These are phyloP conservation scores for Euschistus heros DNA, from an alignment of 1,140 invertebrate genomes.

Conservation along the genomic window DNA sequence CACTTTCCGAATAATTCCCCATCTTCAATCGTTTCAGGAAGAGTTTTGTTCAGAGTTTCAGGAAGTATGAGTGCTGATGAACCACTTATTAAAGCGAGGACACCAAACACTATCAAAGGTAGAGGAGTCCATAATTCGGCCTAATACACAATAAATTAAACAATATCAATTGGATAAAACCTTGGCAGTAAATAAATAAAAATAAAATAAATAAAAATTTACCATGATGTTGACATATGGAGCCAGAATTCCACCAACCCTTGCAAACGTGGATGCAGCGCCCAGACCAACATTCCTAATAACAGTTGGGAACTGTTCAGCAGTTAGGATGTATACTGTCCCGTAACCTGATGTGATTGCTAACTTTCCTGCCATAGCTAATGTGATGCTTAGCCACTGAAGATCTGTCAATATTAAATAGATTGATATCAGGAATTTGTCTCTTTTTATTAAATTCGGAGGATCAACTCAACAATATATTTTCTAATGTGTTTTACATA, in stretches of 20 bases:
- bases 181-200: slow-evolving; percentile 14
- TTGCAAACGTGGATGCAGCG: slow-evolving; percentile 61
- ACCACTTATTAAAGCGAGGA: slow-evolving; percentile 50
- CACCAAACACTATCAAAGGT: slow-evolving; percentile 61
- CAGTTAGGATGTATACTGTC: slow-evolving; percentile 67
- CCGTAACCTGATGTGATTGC: slow-evolving; percentile 71
- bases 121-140: slow-evolving; percentile 46
- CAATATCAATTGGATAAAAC: background rate
- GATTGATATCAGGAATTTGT: no score
- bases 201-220: slow-evolving; percentile 28
- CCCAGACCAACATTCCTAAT: slow-evolving; percentile 67
- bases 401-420: slow-evolving; percentile 38
- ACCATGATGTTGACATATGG: slow-evolving; percentile 57
- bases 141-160: slow-evolving; percentile 24
- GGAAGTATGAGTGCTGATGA: slow-evolving; percentile 56
- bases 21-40: slow-evolving; percentile 63
- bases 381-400: slow-evolving; percentile 47
- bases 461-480: background rate
- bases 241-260: slow-evolving; percentile 64
- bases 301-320: slow-evolving; percentile 74
- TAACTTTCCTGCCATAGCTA: slow-evolving; percentile 72
- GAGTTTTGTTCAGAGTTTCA: slow-evolving; percentile 60
- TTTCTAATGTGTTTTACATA: background rate
- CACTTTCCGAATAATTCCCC: slow-evolving; percentile 57
- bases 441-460: no score